These are phyloP conservation scores for Neomicropteryx cornuta DNA, from an alignment of 1,140 invertebrate genomes.

Conservation along the genomic window DNA sequence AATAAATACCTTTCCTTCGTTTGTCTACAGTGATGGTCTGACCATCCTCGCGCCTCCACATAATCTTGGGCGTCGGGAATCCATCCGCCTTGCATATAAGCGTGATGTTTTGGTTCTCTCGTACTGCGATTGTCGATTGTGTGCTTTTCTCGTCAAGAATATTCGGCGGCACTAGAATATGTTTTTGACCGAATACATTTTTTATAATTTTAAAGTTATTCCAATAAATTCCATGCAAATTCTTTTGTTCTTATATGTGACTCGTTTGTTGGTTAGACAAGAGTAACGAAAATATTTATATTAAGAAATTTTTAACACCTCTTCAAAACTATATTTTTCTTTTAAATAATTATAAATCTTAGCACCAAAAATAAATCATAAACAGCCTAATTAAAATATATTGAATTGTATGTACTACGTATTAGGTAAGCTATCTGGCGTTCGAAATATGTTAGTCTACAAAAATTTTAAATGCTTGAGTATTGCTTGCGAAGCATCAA, in stretches of 20 bases:
- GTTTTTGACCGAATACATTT: slow-evolving; percentile 12
- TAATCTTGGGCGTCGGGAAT: slow-evolving; percentile 77
- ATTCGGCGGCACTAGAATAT: slow-evolving; percentile 78
- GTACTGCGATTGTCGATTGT: slow-evolving; percentile 74
- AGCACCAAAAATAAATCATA: too few species aligned
- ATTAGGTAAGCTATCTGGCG: too few species aligned
- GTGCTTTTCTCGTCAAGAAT: slow-evolving; percentile 78
- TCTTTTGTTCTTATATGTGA: neutral
- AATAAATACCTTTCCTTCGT: slow-evolving; percentile 63
- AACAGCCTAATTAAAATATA: too few species aligned
- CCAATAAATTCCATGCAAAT: neutral
- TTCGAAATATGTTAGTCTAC: too few species aligned
- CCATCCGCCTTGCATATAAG: slow-evolving; percentile 81
- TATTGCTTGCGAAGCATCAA: too few species aligned
- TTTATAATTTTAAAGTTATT: too few species aligned
- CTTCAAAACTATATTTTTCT: too few species aligned
- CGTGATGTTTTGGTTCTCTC: slow-evolving; percentile 84
- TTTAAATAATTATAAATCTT: too few species aligned
- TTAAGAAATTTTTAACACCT: neutral
- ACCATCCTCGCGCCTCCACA: slow-evolving; percentile 84
- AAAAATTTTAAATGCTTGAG: too few species aligned
- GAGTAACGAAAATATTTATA: too few species aligned
- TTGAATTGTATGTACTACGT: too few species aligned
- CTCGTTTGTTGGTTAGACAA: too few species aligned
- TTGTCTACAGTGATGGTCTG: slow-evolving; percentile 70